Conservation (phyloP, 2,113 vertebrate species). For the Microtus richardsoni region DNA sequence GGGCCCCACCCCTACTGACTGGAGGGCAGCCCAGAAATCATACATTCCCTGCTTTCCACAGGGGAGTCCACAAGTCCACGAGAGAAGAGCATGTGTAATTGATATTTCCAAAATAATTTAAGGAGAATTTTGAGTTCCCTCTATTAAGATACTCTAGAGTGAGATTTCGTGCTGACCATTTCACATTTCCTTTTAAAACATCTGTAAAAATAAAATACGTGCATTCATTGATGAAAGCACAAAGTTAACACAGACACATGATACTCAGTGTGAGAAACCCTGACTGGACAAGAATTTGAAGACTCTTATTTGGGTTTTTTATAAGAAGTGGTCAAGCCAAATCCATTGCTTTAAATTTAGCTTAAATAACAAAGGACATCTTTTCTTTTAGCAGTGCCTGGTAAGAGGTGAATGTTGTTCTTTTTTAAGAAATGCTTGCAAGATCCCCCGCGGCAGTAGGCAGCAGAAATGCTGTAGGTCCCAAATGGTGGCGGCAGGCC, state of each 20-base stretch:
- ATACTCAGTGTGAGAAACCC: not conserved
- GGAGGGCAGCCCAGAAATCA: not conserved
- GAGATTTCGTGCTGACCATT: not conserved
- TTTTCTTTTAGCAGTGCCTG: not conserved
- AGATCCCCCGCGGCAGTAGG: too few relatives aligned
- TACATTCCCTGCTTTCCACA: not conserved
- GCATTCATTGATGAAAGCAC: not conserved
- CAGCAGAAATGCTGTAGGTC: too few relatives aligned
- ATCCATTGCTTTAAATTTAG: not conserved
- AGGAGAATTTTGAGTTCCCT: constrained; percentile 1
- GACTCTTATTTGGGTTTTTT: not conserved
- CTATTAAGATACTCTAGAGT: not conserved
- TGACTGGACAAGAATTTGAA: not conserved
- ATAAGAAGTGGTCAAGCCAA: not conserved
- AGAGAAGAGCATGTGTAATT: not conserved
- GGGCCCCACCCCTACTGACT: not conserved
- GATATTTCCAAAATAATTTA: not conserved
- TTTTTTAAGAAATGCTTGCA: too few relatives aligned
- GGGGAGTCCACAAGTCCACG: not conserved
- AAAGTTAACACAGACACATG: not conserved
- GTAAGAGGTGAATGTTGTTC: not conserved
- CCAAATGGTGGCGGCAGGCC: too few relatives aligned
- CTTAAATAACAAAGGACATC: not conserved
- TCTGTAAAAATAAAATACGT: not conserved
- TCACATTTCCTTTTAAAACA: not conserved